Percentiles rank a stretch among this genome's conserved stretches.
phyloP scores from a whole-genome alignment of 1,140 invertebrate genomes.

The Mylabris phalerata region DNA sequence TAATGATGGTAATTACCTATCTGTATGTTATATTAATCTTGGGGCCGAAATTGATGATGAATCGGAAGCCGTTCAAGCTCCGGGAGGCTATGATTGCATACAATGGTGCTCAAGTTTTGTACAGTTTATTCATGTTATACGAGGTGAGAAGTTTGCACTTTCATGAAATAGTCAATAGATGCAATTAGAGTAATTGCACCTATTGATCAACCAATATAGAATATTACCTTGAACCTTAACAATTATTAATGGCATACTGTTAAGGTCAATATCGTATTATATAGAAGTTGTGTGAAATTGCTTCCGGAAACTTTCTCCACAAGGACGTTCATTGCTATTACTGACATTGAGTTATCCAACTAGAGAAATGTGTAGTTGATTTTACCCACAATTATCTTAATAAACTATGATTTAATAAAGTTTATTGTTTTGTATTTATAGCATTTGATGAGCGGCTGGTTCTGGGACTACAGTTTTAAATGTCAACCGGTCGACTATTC shows the following conservation, averaged over 20 bases:
- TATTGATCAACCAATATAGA: neutral
- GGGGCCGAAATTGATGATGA: slow-evolving; percentile 81
- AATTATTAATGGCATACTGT: neutral
- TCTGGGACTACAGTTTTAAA: slow-evolving; percentile 81
- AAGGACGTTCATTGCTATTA: slow-evolving; percentile 26
- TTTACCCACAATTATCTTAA: too few species aligned
- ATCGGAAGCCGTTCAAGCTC: slow-evolving; percentile 79
- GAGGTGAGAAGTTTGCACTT: slow-evolving; percentile 55
- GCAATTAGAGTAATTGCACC: too few species aligned
- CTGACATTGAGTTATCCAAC: neutral
- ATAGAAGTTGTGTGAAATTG: slow-evolving; percentile 4
- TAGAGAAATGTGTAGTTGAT: neutral
- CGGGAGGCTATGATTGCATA: slow-evolving; percentile 75
- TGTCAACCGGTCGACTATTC: slow-evolving; percentile 93
- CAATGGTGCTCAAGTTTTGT: slow-evolving; percentile 82
- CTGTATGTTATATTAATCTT: slow-evolving; percentile 72
- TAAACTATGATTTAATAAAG: too few species aligned
- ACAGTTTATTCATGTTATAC: slow-evolving; percentile 81
- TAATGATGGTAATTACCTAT: slow-evolving; percentile 74
- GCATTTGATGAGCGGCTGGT: slow-evolving; percentile 80
- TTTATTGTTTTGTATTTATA: slow-evolving; percentile 44
- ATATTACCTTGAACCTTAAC: slow-evolving; percentile 4
- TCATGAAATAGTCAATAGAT: too few species aligned
- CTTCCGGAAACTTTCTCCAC: slow-evolving; percentile 22
- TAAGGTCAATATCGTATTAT: slow-evolving; percentile 4